Conservation (phyloP, 2,113 vertebrate genomes). For the Trachemys scripta region DNA sequence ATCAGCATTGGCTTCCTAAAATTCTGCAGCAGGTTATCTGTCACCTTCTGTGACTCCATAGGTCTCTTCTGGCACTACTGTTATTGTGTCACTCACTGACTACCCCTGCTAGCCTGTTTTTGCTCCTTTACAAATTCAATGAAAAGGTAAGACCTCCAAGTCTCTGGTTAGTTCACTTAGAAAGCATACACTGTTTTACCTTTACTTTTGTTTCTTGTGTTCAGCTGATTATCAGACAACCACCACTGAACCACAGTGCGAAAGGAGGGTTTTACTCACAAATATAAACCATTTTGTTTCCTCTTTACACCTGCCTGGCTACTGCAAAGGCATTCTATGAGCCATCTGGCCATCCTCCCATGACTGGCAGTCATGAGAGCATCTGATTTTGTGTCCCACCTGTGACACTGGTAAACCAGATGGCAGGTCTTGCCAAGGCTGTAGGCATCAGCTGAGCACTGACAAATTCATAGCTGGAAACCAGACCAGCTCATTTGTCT, state of each 20-base stretch:
- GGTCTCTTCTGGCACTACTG: neutral
- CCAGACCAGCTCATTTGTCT: neutral
- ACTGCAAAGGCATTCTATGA: neutral
- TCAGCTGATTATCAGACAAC: neutral
- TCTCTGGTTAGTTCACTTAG: neutral
- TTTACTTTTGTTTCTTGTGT: neutral
- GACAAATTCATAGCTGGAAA: neutral
- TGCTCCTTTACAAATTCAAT: accelerated
- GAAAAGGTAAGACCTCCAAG: neutral
- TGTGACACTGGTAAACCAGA: neutral
- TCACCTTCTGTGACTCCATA: neutral
- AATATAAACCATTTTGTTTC: neutral
- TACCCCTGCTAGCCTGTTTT: accelerated
- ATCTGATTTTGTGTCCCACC: neutral
- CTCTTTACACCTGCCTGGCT: neutral
- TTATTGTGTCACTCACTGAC: neutral
- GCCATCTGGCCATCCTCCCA: neutral
- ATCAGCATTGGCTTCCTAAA: accelerated
- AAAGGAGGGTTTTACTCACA: neutral
- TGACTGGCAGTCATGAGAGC: neutral
- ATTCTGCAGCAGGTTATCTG: accelerated
- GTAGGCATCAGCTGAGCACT: neutral
- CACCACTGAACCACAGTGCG: neutral
- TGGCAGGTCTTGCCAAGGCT: neutral
- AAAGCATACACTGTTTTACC: neutral